Evolutionary conservation across 2,888 invertebrate species (phyloP), one percentile per base, ranked within the genome.

Genomic region (Liopterus haemorrhoidalis): DNA sequence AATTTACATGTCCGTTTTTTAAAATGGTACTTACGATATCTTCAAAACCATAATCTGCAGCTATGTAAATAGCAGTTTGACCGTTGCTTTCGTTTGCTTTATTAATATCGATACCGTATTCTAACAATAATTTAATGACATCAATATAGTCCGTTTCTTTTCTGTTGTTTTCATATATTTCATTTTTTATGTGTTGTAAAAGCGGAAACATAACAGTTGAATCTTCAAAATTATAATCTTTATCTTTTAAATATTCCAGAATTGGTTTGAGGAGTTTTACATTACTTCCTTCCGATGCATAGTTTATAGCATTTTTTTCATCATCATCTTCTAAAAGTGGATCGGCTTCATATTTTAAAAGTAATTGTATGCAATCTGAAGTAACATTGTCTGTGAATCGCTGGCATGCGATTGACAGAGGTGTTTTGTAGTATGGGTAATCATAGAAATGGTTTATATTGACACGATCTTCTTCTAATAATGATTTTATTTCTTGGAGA

Each of bases 291-390:
- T 76, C 74, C 1, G 76, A 72, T 2, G 81, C 80, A 48, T 78
- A 78, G 63, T 84, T 82, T 49, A 84, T 68, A 0, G 82, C 78
- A n/a, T 78, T 75, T 49, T 73, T 74, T 11, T 73, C 70, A 40
- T 75, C 71, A 2, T 69, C 69, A 59, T 79, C 79, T 1, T 76
- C 57, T 54, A 65, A 70, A 53, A 79, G 78, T 0, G 79, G 73
- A 59, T 80, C 70, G 0, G 79, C 82, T 46, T 79, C 79, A 40
- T 74, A 64, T 44, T 75, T 70, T 8, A 83, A 59, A 24, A 85
- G 64, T 3, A 72, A 66, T 53, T 74, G 67, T 0, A 79, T 74
- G 41, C 78, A 81, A 21, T 75, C 70, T 20, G 70, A 61, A 50
- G 68, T 68, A 28, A 75, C 71, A 49, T 72, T 70, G 1, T 76